phyloP scores from a whole-genome alignment of 2,113 vertebrate genomes.

The Sapayoa aenigma region DNA sequence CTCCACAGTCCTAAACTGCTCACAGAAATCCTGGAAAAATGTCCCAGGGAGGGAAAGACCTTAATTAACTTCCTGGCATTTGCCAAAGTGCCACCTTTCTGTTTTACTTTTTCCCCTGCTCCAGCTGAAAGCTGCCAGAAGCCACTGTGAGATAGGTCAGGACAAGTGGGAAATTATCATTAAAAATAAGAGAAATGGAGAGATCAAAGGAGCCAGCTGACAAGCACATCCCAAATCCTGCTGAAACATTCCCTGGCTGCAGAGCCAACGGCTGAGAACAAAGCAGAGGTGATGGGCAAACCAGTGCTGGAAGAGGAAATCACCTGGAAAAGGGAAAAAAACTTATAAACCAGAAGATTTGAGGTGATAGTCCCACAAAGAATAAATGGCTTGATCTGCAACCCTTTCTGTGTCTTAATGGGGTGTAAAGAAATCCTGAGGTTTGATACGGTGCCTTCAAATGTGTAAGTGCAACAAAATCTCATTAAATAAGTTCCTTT shows the following conservation, averaged over 20 bases:
- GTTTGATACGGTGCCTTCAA: neutral
- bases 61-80: neutral
- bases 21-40: neutral
- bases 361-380: neutral
- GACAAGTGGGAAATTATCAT: neutral
- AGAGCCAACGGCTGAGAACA: neutral
- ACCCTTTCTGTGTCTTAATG: neutral
- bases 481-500: neutral
- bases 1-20: neutral
- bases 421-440: neutral
- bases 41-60: neutral
- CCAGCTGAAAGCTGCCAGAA: neutral
- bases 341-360: neutral
- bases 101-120: neutral
- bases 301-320: neutral
- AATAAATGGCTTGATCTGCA: neutral
- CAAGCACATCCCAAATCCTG: neutral
- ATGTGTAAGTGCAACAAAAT: neutral
- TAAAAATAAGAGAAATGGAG: neutral
- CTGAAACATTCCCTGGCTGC: neutral
- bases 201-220: neutral
- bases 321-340: neutral
- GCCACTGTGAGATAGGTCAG: neutral
- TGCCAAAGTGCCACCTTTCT: neutral
- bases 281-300: neutral